Conservation (phyloP, 2,888 invertebrate genomes). For the Oligia latruncula region DNA sequence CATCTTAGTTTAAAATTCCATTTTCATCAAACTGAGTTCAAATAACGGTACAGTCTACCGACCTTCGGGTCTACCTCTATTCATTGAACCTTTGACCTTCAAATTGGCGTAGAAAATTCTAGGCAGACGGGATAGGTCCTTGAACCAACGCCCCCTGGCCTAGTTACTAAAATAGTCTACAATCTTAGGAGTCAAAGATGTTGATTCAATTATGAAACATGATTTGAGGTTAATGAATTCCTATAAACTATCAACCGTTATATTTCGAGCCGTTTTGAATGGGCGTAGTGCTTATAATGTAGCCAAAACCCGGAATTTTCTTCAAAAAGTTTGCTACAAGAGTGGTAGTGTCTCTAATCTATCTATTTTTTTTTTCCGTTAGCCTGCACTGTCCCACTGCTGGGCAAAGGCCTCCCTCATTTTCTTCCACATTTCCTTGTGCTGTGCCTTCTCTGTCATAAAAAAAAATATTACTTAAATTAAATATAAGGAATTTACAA, state of each 20-base stretch:
- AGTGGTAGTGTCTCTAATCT: neutral
- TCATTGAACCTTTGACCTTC: conserved; percentile 43
- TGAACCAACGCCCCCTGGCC: conserved; percentile 40
- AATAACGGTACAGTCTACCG: neutral
- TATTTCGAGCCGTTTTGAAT: neutral
- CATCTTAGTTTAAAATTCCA: conserved; percentile 5
- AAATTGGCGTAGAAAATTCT: conserved; percentile 31
- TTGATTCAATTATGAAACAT: conserved; percentile 11
- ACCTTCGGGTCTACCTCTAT: conserved; percentile 24
- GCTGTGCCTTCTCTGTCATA: no score
- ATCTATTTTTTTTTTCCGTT: no score
- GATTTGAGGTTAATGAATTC: neutral
- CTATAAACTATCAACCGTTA: neutral
- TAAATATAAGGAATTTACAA: no score
- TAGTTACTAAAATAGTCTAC: conserved; percentile 26
- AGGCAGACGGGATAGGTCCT: conserved; percentile 32
- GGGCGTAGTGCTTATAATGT: neutral
- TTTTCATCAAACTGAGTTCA: conserved; percentile 35
- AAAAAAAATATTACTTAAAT: no score
- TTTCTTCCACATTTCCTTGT: no score
- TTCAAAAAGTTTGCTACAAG: neutral
- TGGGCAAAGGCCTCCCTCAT: no score
- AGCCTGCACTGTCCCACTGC: no score
- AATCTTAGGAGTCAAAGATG: conserved; percentile 21
- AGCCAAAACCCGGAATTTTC: neutral